phyloP scores from a whole-genome alignment of 2,797 vertebrate species.

The Smutsia gigantea region DNA sequence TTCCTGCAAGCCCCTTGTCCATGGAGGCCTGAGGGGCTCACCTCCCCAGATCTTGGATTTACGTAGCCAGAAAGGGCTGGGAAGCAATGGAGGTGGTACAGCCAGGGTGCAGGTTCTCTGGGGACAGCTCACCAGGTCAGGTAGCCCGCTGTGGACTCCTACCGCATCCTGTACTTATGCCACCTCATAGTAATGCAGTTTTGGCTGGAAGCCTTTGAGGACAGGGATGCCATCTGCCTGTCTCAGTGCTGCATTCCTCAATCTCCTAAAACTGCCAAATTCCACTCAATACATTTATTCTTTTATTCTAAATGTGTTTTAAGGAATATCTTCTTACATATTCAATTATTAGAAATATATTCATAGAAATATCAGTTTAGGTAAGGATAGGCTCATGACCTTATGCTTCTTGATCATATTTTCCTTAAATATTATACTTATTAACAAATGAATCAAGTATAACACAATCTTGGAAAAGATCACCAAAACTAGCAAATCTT shows the following conservation, averaged over 20 bases:
- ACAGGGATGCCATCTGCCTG: not conserved
- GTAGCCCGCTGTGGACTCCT: too few species aligned
- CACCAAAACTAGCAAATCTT: not conserved
- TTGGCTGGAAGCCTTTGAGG: not conserved
- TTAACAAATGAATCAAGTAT: not conserved
- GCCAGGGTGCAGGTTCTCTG: not conserved
- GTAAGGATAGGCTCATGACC: not conserved
- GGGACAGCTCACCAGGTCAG: not conserved
- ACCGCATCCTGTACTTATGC: not conserved
- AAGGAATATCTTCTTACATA: not conserved
- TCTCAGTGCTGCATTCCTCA: not conserved
- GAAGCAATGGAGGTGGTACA: not conserved
- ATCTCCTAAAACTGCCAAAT: not conserved
- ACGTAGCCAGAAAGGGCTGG: not conserved
- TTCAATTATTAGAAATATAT: not conserved
- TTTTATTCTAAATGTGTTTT: not conserved
- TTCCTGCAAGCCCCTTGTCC: not conserved
- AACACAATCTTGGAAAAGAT: not conserved
- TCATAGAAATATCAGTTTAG: not conserved
- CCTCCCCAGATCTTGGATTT: not conserved
- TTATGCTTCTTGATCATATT: not conserved
- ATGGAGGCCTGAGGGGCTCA: not conserved
- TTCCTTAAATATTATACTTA: not conserved
- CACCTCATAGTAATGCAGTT: not conserved
- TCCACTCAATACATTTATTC: not conserved